Percentiles rank a stretch among this genome's conserved stretches.
These are phyloP conservation scores for Phocoena sinus DNA, from an alignment of 2,113 vertebrate species.

Conservation along the genomic window DNA sequence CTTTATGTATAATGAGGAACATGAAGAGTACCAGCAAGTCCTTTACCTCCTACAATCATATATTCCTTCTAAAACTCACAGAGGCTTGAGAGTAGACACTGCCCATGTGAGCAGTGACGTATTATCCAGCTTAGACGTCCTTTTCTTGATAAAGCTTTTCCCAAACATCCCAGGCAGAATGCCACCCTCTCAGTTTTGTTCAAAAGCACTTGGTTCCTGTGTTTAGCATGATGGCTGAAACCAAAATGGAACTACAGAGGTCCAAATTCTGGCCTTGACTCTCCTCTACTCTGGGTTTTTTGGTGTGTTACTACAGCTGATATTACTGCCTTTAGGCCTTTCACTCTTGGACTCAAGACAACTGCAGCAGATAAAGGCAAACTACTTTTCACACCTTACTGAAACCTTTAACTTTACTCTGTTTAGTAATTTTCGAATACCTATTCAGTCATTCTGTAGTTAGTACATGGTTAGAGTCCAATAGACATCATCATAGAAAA, in stretches of 20 bases:
- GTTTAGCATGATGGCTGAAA: not conserved
- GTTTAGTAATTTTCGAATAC: not conserved
- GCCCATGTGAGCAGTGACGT: not conserved
- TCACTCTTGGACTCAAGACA: not conserved
- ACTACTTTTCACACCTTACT: not conserved
- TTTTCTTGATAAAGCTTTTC: not conserved
- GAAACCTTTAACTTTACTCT: not conserved
- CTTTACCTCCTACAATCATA: not conserved
- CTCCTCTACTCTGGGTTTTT: not conserved
- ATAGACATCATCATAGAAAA: not conserved
- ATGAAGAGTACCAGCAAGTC: not conserved
- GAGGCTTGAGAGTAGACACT: not conserved
- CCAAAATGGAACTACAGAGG: not conserved
- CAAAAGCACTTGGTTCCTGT: not conserved
- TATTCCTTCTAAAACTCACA: not conserved
- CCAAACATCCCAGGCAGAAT: not conserved
- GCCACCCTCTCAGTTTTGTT: not conserved
- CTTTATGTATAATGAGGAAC: not conserved
- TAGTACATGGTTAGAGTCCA: not conserved
- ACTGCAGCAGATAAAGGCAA: not conserved
- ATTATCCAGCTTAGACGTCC: not conserved
- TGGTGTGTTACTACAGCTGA: not conserved
- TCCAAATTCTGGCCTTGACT: not conserved
- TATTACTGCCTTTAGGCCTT: not conserved
- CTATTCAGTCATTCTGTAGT: not conserved